Percentiles rank a stretch among this genome's conserved stretches.
Evolutionary conservation across 2,113 vertebrate genomes (phyloP).

Genomic region (Coracopsis vasa): DNA sequence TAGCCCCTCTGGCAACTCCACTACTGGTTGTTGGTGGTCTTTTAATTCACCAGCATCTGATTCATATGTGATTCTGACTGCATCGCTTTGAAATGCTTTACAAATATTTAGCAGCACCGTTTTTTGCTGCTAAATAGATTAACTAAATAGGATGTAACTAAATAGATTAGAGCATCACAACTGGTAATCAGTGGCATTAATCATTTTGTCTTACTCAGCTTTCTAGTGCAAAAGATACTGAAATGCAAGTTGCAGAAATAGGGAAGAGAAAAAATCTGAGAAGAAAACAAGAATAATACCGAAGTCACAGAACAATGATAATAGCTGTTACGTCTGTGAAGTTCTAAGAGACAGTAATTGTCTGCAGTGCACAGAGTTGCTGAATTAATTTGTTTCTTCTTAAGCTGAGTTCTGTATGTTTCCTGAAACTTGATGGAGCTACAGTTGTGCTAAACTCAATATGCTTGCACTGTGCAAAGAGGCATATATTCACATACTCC

Average conservation of each 20-base stretch:
- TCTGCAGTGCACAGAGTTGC: neutral
- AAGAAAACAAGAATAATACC: slow-evolving; percentile 77
- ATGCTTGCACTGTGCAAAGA: neutral
- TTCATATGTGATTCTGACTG: neutral
- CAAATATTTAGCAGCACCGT: neutral
- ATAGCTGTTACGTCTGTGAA: neutral
- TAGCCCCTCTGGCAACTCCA: neutral
- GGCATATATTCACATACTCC: neutral
- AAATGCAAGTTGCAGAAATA: slow-evolving; percentile 79
- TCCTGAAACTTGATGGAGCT: neutral
- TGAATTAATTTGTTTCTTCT: neutral
- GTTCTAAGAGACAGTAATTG: neutral
- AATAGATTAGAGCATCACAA: neutral
- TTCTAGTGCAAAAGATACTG: slow-evolving; percentile 81
- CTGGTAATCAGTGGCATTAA: neutral
- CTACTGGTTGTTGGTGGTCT: rapidly evolving
- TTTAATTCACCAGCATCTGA: neutral
- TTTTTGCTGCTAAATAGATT: neutral
- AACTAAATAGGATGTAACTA: neutral
- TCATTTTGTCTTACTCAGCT: slow-evolving; percentile 50
- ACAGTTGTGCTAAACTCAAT: neutral
- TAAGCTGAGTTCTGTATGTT: neutral
- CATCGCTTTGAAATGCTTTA: neutral
- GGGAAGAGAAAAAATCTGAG: slow-evolving; percentile 81
- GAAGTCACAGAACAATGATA: neutral